Evolutionary conservation across 2,113 vertebrate genomes (phyloP).

Genomic region (Lagopus leucura): DNA sequence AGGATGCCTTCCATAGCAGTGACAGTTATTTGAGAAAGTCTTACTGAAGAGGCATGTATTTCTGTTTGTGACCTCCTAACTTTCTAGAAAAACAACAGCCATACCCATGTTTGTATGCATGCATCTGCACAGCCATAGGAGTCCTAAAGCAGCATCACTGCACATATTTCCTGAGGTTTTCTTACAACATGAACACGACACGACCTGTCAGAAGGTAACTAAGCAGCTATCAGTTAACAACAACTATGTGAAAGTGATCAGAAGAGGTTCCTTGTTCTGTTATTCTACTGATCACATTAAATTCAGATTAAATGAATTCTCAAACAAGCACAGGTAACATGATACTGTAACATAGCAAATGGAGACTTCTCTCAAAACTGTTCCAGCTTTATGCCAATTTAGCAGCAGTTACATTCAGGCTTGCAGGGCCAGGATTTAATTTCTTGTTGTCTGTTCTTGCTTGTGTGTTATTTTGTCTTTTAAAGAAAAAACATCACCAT

Average conservation of each 20-base stretch:
- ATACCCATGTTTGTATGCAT: rapidly evolving
- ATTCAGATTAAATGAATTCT: neutral
- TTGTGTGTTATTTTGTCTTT: neutral
- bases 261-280: neutral
- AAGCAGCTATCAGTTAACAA: neutral
- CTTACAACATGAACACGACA: neutral
- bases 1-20: neutral
- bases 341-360: neutral
- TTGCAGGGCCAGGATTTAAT: neutral
- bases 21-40: neutral
- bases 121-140: rapidly evolving
- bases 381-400: neutral
- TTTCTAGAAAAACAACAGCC: neutral
- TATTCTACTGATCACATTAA: neutral
- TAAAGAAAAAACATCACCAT: neutral
- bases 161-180: rapidly evolving
- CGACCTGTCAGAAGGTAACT: neutral
- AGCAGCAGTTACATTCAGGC: neutral
- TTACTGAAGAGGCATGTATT: neutral
- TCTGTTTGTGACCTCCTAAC: neutral
- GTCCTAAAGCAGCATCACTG: neutral
- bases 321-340: neutral
- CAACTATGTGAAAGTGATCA: rapidly evolving
- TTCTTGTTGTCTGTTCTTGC: neutral
- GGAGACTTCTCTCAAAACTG: neutral